phyloP scores from a whole-genome alignment of 2,113 vertebrate genomes.

The Phalacrocorax carbo region DNA sequence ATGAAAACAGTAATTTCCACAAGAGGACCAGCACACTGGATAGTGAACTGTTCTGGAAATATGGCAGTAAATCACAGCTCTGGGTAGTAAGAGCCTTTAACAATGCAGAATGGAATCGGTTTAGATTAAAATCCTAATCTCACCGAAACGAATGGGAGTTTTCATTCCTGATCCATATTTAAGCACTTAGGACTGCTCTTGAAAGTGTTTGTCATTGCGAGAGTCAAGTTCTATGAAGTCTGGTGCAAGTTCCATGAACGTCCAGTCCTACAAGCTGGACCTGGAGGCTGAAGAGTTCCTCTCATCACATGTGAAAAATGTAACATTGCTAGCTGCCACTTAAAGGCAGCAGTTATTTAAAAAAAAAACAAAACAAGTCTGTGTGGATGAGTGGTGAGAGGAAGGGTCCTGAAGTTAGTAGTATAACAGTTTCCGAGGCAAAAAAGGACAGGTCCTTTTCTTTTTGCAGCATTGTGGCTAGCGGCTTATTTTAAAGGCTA shows the following conservation, averaged over 20 bases:
- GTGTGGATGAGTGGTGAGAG: not conserved
- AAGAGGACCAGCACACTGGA: not conserved
- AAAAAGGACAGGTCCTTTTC: not conserved
- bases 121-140: slow-evolving; percentile 20
- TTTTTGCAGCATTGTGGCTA: not conserved
- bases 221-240: not conserved
- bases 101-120: not conserved
- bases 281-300: not conserved
- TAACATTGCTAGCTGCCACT: not conserved
- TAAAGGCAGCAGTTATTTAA: not conserved
- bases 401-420: not conserved
- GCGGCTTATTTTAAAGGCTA: not conserved
- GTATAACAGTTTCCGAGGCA: not conserved
- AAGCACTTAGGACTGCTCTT: not conserved
- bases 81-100: not conserved
- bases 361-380: not conserved
- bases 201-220: not conserved
- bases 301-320: fast-evolving
- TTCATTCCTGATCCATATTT: slow-evolving; percentile 20
- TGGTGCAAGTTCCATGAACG: not conserved
- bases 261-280: not conserved
- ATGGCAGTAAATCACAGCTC: not conserved
- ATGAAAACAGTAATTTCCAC: not conserved
- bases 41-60: not conserved
- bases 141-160: not conserved